These are phyloP conservation scores for Ernsta delagoae DNA, from an alignment of 2,888 invertebrate species.

Conservation along the genomic window DNA sequence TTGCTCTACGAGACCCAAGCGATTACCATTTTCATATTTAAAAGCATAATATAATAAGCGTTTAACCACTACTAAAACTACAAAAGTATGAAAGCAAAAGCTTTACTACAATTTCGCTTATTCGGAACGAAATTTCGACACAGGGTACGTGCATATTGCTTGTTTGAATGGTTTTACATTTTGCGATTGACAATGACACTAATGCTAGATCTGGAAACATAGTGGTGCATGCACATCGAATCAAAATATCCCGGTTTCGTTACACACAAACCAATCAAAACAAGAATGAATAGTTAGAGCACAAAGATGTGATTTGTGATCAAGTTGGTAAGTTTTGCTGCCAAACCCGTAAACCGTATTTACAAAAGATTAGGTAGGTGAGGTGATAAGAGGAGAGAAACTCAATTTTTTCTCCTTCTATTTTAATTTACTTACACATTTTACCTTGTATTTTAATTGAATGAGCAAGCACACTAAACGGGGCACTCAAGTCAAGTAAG, in stretches of 20 bases:
- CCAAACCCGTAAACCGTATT: not conserved
- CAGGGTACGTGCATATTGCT: constrained; percentile 72
- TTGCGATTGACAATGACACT: not conserved
- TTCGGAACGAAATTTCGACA: not conserved
- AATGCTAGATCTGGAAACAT: not conserved
- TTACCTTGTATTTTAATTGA: constrained; percentile 2
- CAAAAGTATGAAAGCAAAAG: constrained; percentile 30
- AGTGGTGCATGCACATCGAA: not conserved
- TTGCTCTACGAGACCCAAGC: constrained; percentile 25
- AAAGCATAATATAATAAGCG: constrained; percentile 25
- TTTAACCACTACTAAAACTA: constrained; percentile 27
- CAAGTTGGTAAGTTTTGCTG: not conserved
- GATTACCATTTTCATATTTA: constrained; percentile 18
- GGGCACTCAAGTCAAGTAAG: not conserved
- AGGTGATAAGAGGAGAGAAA: not conserved
- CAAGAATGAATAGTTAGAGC: not conserved
- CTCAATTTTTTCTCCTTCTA: not conserved
- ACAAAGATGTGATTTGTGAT: not conserved
- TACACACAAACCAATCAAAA: not conserved
- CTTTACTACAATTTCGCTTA: constrained; percentile 23
- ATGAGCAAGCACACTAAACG: constrained; percentile 10
- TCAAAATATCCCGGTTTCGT: constrained; percentile 1
- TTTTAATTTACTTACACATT: not conserved
- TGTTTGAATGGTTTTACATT: constrained; percentile 42
- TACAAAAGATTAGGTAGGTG: not conserved